phyloP scores from a whole-genome alignment of 2,113 vertebrate species.

The Xenotilapia longispinis region DNA sequence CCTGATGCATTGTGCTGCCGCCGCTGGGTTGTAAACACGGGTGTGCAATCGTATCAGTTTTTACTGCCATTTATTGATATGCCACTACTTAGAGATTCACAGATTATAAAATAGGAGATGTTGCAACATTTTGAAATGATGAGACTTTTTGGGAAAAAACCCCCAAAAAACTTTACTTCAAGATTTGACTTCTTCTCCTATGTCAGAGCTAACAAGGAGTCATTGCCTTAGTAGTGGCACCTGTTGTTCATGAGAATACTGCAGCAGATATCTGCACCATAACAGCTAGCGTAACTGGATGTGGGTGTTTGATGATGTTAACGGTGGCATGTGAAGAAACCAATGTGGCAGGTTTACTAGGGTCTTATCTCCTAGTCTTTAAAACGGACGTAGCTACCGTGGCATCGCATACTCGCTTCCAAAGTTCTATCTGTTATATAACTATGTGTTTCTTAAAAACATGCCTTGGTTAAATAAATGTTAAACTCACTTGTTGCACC shows the following conservation, averaged over 20 bases:
- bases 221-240: not conserved
- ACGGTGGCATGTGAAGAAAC: not conserved
- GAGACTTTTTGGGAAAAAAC: accelerated
- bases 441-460: not conserved
- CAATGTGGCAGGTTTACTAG: not conserved
- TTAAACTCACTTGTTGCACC: not conserved
- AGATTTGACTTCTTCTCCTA: not conserved
- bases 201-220: not conserved
- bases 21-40: not conserved
- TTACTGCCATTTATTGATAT: not conserved
- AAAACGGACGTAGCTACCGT: not conserved
- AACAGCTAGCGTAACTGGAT: not conserved
- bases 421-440: not conserved
- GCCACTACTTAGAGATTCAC: not conserved
- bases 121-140: not conserved
- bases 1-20: not conserved
- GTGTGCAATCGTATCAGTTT: not conserved
- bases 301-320: not conserved
- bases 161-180: not conserved
- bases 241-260: not conserved
- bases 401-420: not conserved
- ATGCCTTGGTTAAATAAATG: not conserved
- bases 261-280: not conserved
- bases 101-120: not conserved
- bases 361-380: not conserved